These are phyloP conservation scores for Spilarctia lutea DNA, from an alignment of 2,888 invertebrate genomes.

Conservation along the genomic window DNA sequence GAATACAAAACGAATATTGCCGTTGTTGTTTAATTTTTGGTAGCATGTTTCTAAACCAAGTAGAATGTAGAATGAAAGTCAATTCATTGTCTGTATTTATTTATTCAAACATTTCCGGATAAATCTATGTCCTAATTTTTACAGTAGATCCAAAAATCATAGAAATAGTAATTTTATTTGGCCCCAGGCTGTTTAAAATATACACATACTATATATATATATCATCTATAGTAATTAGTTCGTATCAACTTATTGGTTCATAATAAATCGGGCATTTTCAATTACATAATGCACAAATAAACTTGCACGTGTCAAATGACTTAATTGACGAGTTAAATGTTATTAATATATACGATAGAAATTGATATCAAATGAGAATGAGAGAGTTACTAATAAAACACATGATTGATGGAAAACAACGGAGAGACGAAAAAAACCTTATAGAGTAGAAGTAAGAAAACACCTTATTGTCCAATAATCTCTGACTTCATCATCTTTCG, in stretches of 20 bases:
- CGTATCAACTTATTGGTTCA: conserved; percentile 23
- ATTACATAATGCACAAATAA: not conserved
- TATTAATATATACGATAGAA: not conserved
- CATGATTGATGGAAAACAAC: too few relatives aligned
- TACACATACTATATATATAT: too few relatives aligned
- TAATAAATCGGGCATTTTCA: not conserved
- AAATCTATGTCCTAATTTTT: too few relatives aligned
- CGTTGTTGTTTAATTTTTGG: not conserved
- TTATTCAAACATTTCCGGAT: conserved; percentile 13
- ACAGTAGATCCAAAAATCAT: too few relatives aligned
- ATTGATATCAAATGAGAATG: not conserved
- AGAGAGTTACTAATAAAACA: not conserved
- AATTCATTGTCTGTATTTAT: not conserved
- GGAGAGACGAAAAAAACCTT: too few relatives aligned
- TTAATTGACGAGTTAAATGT: not conserved
- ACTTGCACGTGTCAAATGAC: not conserved
- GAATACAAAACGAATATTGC: not conserved
- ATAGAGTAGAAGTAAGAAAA: not conserved
- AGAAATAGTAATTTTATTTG: too few relatives aligned
- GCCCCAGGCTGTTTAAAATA: too few relatives aligned
- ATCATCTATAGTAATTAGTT: conserved; percentile 33
- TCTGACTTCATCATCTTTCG: not conserved
- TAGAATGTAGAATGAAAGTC: not conserved
- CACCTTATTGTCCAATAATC: not conserved
- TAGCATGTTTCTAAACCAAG: not conserved